Conservation (phyloP, 2,888 invertebrate species). For the Pristionchus maxplancki region DNA sequence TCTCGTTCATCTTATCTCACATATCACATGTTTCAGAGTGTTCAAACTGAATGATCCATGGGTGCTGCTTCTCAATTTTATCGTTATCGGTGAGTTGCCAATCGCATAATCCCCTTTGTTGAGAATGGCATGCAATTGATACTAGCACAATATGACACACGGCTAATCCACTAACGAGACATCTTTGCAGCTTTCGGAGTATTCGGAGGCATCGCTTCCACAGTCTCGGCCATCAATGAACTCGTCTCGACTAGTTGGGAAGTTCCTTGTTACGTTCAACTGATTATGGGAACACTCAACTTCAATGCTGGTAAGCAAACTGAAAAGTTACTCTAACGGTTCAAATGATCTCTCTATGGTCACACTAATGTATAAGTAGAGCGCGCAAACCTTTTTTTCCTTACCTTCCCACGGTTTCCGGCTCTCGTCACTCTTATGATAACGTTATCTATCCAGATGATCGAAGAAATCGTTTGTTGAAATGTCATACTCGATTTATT, state of each 20-base stretch:
- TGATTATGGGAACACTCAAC: slow-evolving; percentile 2
- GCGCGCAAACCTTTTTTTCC: too few species aligned
- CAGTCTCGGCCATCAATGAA: slow-evolving; percentile 57
- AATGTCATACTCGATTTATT: too few species aligned
- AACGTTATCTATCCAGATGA: background rate
- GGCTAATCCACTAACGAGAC: background rate
- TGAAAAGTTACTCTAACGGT: too few species aligned
- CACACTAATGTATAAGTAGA: too few species aligned
- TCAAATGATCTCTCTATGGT: too few species aligned
- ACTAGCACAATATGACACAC: too few species aligned
- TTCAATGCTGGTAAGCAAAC: background rate
- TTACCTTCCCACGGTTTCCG: background rate
- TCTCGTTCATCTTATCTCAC: background rate
- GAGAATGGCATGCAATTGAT: too few species aligned
- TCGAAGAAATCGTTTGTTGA: background rate
- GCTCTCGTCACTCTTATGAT: background rate
- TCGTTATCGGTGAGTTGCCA: background rate
- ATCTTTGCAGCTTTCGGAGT: slow-evolving; percentile 59
- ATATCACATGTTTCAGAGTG: background rate
- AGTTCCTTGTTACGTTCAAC: slow-evolving; percentile 35
- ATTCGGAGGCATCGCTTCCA: slow-evolving; percentile 61
- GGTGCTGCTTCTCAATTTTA: slow-evolving; percentile 5
- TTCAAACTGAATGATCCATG: background rate
- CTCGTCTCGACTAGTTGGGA: background rate
- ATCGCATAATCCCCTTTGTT: background rate